phyloP scores from a whole-genome alignment of 2,797 vertebrate species.

The Erethizon dorsatum region DNA sequence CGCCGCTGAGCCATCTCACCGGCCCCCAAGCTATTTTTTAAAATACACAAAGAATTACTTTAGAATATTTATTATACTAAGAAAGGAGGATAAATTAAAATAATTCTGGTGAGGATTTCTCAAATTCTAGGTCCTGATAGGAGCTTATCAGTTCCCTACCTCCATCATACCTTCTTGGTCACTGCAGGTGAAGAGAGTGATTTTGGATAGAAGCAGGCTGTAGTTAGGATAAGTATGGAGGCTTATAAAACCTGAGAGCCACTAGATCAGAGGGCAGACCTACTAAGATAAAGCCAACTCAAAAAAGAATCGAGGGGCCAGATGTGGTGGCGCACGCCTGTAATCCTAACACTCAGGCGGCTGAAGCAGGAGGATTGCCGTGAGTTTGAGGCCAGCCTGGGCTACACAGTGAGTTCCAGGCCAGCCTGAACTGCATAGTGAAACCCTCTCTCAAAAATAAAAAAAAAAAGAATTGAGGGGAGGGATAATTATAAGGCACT shows the following conservation, averaged over 20 bases:
- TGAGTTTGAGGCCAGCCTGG: not conserved
- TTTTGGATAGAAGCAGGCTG: not conserved
- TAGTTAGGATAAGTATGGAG: not conserved
- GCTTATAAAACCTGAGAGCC: not conserved
- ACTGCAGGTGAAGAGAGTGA: not conserved
- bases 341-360: not conserved
- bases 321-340: not conserved
- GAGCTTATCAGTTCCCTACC: not conserved
- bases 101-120: not conserved
- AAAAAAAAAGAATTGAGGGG: not conserved
- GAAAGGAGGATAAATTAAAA: constrained; percentile 19
- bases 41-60: constrained; percentile 1
- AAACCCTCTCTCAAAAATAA: not conserved
- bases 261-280: not conserved
- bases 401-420: not conserved
- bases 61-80: constrained; percentile 37
- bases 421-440: not conserved
- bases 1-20: too few relatives aligned
- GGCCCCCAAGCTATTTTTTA: constrained; percentile 36
- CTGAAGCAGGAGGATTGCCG: not conserved
- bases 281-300: not conserved
- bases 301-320: not conserved
- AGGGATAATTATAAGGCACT: not conserved
- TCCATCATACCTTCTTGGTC: not conserved
- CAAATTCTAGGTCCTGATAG: not conserved